Evolutionary conservation across 2,888 invertebrate genomes (phyloP), one percentile per base, ranked within the genome.

Genomic region (Morpho helenor): DNA sequence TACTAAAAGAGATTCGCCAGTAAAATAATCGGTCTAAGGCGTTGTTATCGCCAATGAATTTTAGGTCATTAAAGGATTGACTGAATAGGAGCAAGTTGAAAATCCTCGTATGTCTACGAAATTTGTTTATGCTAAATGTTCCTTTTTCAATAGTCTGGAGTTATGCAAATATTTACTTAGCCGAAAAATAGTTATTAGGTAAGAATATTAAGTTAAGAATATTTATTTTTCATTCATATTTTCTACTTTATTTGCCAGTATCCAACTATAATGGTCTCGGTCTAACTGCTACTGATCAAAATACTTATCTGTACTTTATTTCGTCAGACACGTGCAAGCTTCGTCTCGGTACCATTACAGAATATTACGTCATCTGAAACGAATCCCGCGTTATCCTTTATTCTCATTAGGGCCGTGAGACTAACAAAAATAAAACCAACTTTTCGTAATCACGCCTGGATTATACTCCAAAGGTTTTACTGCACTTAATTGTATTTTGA

Each of bases 351-450:
- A 52, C 61, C 63, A 65, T 67, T 66, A 62, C 50, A 56, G 57
- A 48, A 54, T 57, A 57, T 71, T 69, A 66, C 69, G 66, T 72
- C 70, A 70, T 62, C 64, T 52, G 57, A 42, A 58, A 62, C 61
- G 52, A 64, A 65, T 68, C 63, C 68, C 67, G 56, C 63, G 58
- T 65, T 64, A 67, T 67, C 65, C 68, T 68, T 60, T 61, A 57
- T 48, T 48, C 47, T 58, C 47, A 47, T 56, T 57, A 60, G 59
- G 52, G 56, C 48, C 57, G 60, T 39, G 41, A 51, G 10, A 16
- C 49, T 46, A 52, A 59, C 60, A 59, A 46, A 56, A 45, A 64
- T 49, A 9, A 49, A 31, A 49, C 16, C 52, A 50, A 42, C 44
- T 43, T 46, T 4, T 52, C 41, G 47, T 22, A 47, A 57, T 57